A percentile compares a stretch with the other conserved stretches of the same genome.
phyloP scores from a whole-genome alignment of 2,888 invertebrate species.

The Drosophila stalkeri region DNA sequence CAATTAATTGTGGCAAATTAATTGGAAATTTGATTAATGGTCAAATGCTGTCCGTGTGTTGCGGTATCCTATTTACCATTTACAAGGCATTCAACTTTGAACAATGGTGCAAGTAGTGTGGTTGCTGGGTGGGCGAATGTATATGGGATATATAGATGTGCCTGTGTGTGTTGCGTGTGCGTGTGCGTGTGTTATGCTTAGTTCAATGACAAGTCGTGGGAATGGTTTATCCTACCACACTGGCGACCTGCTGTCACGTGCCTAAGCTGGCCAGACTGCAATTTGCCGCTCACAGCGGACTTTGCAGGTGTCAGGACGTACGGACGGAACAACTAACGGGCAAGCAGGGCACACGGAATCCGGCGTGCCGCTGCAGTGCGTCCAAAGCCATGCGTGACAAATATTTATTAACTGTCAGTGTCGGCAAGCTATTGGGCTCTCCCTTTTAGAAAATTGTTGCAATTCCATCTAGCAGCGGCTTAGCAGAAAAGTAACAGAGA shows the following conservation, averaged over 20 bases:
- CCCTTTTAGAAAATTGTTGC: constrained; percentile 52
- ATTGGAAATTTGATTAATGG: constrained; percentile 81
- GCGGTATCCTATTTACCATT: constrained; percentile 53
- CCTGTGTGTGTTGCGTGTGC: not conserved
- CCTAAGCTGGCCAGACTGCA: constrained; percentile 56
- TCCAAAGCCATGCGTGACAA: constrained; percentile 66
- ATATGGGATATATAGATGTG: not conserved
- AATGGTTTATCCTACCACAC: constrained; percentile 40
- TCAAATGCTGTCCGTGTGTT: constrained; percentile 54
- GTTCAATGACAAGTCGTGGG: constrained; percentile 63
- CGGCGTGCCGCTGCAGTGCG: constrained; percentile 60
- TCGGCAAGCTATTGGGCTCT: constrained; percentile 35
- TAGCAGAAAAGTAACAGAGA: constrained; percentile 7
- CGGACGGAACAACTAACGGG: not conserved
- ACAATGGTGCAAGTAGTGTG: constrained; percentile 44
- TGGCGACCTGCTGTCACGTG: constrained; percentile 60
- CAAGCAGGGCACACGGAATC: constrained; percentile 3
- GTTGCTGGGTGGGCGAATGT: constrained; percentile 8
- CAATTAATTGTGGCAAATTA: constrained; percentile 81
- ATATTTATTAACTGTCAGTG: constrained; percentile 73
- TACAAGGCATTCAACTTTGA: constrained; percentile 68
- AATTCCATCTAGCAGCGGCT: constrained; percentile 37
- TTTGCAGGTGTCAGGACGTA: constrained; percentile 47
- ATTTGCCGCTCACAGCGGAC: constrained; percentile 43
- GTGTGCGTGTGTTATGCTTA: constrained; percentile 22